A percentile compares a stretch with the other conserved stretches of the same genome.
Evolutionary conservation across 2,113 vertebrate species (phyloP).

Genomic region (Grammomys surdaster): DNA sequence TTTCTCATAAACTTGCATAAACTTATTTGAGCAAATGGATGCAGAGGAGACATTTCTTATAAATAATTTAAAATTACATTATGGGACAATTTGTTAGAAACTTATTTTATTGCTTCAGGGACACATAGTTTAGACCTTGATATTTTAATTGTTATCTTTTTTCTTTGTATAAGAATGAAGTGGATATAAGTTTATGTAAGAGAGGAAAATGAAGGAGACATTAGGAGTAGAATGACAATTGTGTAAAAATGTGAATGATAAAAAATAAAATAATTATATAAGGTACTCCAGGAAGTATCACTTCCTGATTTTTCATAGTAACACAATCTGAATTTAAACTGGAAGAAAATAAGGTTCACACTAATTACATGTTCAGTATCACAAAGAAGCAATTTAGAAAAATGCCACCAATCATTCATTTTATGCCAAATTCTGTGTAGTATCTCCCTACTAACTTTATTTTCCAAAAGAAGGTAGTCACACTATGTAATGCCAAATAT

Average conservation of each 20-base stretch:
- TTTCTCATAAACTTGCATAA: neutral
- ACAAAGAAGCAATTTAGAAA: neutral
- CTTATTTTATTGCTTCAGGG: neutral
- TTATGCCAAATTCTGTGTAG: neutral
- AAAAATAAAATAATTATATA: neutral
- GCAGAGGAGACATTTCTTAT: neutral
- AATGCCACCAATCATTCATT: neutral
- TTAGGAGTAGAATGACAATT: neutral
- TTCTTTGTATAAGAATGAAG: neutral
- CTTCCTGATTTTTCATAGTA: neutral
- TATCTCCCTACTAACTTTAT: neutral
- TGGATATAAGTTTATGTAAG: neutral
- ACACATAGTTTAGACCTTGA: neutral
- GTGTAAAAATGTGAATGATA: neutral
- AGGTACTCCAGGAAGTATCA: neutral
- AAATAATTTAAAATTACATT: constrained; percentile 39
- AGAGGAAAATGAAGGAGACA: neutral
- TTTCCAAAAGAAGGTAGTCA: neutral
- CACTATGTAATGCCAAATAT: neutral
- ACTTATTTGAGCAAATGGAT: constrained; percentile 33
- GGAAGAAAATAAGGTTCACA: neutral
- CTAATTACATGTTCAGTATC: neutral
- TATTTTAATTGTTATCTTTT: neutral
- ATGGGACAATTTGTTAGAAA: neutral
- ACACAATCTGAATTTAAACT: neutral